Base-by-base conservation (phyloP, 2,797 vertebrate genomes). In the Cephalopachus bancanus region DNA sequence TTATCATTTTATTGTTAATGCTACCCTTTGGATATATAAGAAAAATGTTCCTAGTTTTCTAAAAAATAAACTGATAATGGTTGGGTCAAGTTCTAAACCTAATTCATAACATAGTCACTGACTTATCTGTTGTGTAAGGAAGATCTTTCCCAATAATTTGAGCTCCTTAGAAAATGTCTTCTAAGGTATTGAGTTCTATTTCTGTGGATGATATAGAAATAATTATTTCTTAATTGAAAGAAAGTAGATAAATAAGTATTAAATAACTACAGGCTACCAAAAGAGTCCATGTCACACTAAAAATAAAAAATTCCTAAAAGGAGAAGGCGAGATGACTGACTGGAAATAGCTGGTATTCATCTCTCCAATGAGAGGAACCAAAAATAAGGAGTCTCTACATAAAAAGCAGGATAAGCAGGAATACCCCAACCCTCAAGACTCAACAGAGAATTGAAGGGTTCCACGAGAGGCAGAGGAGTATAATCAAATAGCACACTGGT, bases 101-200 rank as follows among this genome's bases (percentile, higher is more conserved):
- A 84, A 72, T 94, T 92, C 71, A 83, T 80, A 86, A 89, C 28
- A 75, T 62, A 94, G 7, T 91, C 79, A 91, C 78, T 7, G 24
- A 26, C 51, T 24, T 86, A 72, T 57, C 28, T 24, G 85, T 28
- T 94, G 57, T 37, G 16, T 93, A 71, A 93, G 7, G 53, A 88
- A 60, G 53, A 83, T 30, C 30, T 79, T 95, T 71, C 26, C 14
- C 37, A 95, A 89, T n/a, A 94, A 94, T 87, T 89, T 97, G n/a
- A 93, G n/a, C 30, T 94, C 74, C 55, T 84, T 55, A 86, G 59
- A 93, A 96, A 93, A 69, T 30, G 26, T 89, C 67, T 87, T 83
- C 24, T 57, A 64, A 93, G 14, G 24, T 74, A 96, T 59, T 72
- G 67, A 94, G 44, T 89, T 85, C 30, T 9, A 89, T 19, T 89